Evolutionary conservation across 2,888 invertebrate species (phyloP).

Genomic region (Mythimna impura): DNA sequence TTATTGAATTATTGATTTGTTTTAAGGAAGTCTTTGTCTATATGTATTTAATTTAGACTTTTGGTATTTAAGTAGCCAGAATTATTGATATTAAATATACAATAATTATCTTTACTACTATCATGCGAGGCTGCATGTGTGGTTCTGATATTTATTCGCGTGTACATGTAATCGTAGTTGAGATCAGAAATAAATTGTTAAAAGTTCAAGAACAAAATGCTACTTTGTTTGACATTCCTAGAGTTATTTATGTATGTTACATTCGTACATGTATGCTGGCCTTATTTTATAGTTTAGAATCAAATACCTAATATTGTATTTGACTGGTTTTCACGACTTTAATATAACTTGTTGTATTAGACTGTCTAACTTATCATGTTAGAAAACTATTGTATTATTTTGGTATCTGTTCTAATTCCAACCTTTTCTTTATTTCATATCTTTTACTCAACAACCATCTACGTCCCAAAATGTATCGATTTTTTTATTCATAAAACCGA

Average conservation of each 20-base stretch:
- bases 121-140: constrained; percentile 47
- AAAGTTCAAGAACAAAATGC: constrained; percentile 64
- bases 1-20: constrained; percentile 5
- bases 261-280: constrained; percentile 45
- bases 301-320: constrained; percentile 20
- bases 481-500: constrained; percentile 43
- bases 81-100: constrained; percentile 48
- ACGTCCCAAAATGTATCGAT: constrained; percentile 41
- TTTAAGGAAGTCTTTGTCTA: constrained; percentile 5
- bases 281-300: constrained; percentile 31
- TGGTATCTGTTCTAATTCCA: background rate
- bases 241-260: constrained; percentile 44
- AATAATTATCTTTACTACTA: constrained; percentile 53
- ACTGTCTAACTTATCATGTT: background rate
- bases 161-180: constrained; percentile 49
- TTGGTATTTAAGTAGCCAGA: constrained; percentile 32
- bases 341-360: background rate
- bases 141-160: constrained; percentile 58
- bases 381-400: background rate
- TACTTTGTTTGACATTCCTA: constrained; percentile 59
- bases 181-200: constrained; percentile 63
- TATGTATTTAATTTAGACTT: constrained; percentile 11
- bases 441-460: constrained; percentile 23
- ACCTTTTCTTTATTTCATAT: constrained; percentile 13
- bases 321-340: constrained; percentile 19